Conservation (phyloP, 2,797 vertebrate genomes). For the Cottoperca gobio region DNA sequence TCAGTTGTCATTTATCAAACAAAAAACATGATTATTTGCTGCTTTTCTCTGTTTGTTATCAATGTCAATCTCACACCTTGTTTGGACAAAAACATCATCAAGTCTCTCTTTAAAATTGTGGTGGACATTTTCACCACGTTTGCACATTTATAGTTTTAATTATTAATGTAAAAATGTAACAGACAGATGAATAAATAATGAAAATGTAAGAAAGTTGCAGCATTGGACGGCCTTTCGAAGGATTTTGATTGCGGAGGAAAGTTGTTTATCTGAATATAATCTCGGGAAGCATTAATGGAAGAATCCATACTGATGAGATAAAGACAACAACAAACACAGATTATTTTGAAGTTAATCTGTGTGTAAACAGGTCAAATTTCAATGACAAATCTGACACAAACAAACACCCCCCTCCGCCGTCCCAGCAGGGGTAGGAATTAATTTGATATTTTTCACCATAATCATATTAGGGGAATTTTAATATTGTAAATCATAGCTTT, state of each 20-base stretch:
- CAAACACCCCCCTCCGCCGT: not conserved
- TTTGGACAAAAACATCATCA: too few species aligned
- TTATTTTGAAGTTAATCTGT: slow-evolving; percentile 56
- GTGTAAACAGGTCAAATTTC: slow-evolving; percentile 48
- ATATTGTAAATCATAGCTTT: not conserved
- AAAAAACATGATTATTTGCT: not conserved
- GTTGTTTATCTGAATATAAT: slow-evolving; percentile 7
- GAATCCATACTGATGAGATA: slow-evolving; percentile 48
- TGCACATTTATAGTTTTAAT: not conserved
- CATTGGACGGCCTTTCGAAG: not conserved
- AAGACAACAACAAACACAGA: slow-evolving; percentile 20
- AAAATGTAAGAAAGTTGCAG: not conserved
- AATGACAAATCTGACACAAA: slow-evolving; percentile 26
- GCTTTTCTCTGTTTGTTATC: not conserved
- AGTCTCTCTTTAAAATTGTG: not conserved
- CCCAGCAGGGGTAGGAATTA: not conserved
- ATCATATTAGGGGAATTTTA: slow-evolving; percentile 4
- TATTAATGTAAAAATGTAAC: not conserved
- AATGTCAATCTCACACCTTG: not conserved
- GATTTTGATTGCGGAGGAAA: not conserved
- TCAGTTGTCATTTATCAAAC: not conserved
- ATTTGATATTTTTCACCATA: not conserved
- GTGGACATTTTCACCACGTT: not conserved
- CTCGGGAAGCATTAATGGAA: slow-evolving; percentile 1
- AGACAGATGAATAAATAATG: not conserved